Base-by-base conservation (phyloP, 1,140 invertebrate species). In the Zaprionus gabonicus region DNA sequence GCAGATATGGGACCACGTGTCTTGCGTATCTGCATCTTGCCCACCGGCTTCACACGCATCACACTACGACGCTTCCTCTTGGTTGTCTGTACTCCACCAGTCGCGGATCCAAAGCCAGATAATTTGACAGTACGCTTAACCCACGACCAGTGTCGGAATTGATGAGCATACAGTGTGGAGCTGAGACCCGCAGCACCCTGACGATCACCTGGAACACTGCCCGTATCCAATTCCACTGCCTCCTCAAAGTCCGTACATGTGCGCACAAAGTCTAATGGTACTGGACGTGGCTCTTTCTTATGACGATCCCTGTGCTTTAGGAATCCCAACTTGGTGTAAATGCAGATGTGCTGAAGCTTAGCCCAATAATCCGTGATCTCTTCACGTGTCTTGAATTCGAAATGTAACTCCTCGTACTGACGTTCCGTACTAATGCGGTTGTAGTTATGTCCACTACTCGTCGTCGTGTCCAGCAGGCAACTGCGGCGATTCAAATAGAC, bases 301-400 rank as follows among this genome's bases (percentile, higher is more conserved):
- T 28, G 25, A 4, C 44, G 17, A 6, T 66, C 66, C 15, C 51
- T 23, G 9, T 81, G 46, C 31, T 78, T 83, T 3, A 83, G 84
- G 44, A 94, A 94, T 27, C 96, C 96, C 12, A 97, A 86, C 44
- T 94, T 94, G 0, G 96, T 96, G 68, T 95, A 94, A 25, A 96
- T 94, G 72, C 95, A 95, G 53, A 95, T 95, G 31, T 94, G 94
- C 94, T 95, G 95, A 90, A 97, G 93, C 53, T 96, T 95, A 62
- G 94, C 94, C 97, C 97, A 97, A 90, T 96, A 97, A n/a, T 94
- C 93, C 10, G 95, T 94, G 0, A 97, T 91, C 71, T 95, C 94
- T 9, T 94, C 81, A 1, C 94, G 81, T 3, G 90, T 93, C 1
- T 93, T 73, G 73, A 97, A 96, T 25, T 91, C 68, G 80, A 95